Evolutionary conservation across 2,888 invertebrate species (phyloP).

Genomic region (Invenusta paracnida): DNA sequence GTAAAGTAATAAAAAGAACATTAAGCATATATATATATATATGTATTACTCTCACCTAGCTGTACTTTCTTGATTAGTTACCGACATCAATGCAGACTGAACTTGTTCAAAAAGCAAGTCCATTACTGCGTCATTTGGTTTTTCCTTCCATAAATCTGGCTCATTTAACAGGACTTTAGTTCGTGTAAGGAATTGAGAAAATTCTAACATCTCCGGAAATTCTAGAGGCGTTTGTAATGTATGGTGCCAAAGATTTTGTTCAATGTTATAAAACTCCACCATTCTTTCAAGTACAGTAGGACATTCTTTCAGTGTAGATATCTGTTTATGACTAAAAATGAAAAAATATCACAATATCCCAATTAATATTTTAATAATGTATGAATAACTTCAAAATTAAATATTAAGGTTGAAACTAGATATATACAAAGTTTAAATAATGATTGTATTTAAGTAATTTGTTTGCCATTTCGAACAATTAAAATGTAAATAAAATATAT

Average conservation of each 20-base stretch:
- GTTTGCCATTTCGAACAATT: background rate
- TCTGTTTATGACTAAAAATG: background rate
- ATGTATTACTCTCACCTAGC: too few species aligned
- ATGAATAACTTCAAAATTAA: too few species aligned
- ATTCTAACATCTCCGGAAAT: slow-evolving; percentile 36
- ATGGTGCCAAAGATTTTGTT: slow-evolving; percentile 39
- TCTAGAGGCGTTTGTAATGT: background rate
- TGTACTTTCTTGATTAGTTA: too few species aligned
- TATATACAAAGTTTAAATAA: background rate
- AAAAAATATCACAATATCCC: background rate
- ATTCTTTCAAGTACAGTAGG: background rate
- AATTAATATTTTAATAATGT: too few species aligned
- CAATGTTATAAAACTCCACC: background rate
- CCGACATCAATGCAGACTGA: background rate
- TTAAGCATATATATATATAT: too few species aligned
- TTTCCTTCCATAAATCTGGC: background rate
- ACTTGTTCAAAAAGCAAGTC: background rate
- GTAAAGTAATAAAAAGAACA: too few species aligned
- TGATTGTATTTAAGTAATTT: background rate
- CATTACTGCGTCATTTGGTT: background rate
- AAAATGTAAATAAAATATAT: background rate
- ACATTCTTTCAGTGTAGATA: background rate
- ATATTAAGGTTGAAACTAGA: too few species aligned
- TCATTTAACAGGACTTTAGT: background rate
- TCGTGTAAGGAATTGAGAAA: slow-evolving; percentile 30